Conservation (phyloP, 2,888 invertebrate species). For the Oithona nana region DNA sequence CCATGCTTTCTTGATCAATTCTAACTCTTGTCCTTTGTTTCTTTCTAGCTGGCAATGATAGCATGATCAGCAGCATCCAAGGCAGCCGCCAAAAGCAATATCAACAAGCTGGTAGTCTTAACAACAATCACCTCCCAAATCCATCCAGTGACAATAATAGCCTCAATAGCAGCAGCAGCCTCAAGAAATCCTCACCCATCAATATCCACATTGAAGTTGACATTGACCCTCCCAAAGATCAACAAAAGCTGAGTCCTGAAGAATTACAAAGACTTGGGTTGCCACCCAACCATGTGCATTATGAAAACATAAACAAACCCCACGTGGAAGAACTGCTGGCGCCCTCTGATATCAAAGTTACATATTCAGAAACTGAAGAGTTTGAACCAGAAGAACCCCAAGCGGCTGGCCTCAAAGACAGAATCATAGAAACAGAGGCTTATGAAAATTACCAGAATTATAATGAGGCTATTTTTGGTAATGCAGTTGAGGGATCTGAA, state of each 20-base stretch:
- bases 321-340: constrained; percentile 6
- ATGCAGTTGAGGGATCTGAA: neutral
- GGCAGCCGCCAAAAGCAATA: too few relatives aligned
- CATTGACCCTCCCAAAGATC: constrained; percentile 13
- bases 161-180: too few relatives aligned
- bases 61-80: too few relatives aligned
- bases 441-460: neutral
- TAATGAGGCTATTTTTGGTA: neutral
- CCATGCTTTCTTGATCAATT: too few relatives aligned
- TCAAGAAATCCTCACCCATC: too few relatives aligned
- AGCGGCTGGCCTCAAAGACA: neutral
- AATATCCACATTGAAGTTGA: constrained; percentile 15
- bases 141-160: neutral
- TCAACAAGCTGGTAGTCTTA: too few relatives aligned
- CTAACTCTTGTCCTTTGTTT: too few relatives aligned
- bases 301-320: neutral
- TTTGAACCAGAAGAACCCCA: neutral
- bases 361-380: neutral
- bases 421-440: neutral
- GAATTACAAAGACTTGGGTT: constrained; percentile 14
- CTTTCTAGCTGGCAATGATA: too few relatives aligned
- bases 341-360: constrained; percentile 3
- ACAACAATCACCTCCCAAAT: neutral
- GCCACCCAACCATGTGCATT: constrained; percentile 15
- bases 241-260: neutral